Base-by-base conservation (phyloP, 2,113 vertebrate species). In the Saimiri boliviensis region DNA sequence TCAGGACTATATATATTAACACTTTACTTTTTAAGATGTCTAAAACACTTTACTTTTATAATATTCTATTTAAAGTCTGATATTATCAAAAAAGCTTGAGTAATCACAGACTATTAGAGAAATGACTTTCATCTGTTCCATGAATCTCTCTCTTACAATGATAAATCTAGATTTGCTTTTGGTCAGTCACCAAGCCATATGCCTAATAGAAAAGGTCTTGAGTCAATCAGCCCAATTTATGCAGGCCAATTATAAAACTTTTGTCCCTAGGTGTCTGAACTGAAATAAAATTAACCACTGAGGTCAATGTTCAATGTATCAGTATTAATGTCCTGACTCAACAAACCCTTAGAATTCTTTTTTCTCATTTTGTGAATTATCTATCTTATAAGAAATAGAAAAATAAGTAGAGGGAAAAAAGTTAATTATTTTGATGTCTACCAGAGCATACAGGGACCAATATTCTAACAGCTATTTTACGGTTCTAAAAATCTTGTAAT, bases 211-310 rank as follows among this genome's bases (percentile, higher is more conserved):
- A 86, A 68, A 54, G 70, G 9, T 73, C 85, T 30, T 40, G 60
- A 92, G 70, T 79, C 80, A 90, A 86, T 40, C 2, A 12, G 52
- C 25, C 58, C 35, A 71, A 42, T 86, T 86, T 49, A 86, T 73
- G 23, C 47, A 90, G 81, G 74, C 8, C 80, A 83, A 68, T 68
- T 40, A 74, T 42, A 60, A 93, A 89, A 70, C 88, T 60, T 90
- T 88, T 91, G 12, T 84, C 25, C 14, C 6, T 76, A 83, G 17
- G 60, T n/a, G 84, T 45, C 54, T 86, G 52, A 96, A 74, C 14
- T 49, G 35, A 77, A 96, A 93, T 76, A 85, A 35, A 94, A 96
- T 76, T 92, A 95, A 88, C 37, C 86, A 91, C 30, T 52, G 13
- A 91, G 5, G 42, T 77, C 87, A 88, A 91, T 60, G n/a, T 80